Base-by-base conservation (phyloP, 2,797 vertebrate species). In the Vireo griseus region DNA sequence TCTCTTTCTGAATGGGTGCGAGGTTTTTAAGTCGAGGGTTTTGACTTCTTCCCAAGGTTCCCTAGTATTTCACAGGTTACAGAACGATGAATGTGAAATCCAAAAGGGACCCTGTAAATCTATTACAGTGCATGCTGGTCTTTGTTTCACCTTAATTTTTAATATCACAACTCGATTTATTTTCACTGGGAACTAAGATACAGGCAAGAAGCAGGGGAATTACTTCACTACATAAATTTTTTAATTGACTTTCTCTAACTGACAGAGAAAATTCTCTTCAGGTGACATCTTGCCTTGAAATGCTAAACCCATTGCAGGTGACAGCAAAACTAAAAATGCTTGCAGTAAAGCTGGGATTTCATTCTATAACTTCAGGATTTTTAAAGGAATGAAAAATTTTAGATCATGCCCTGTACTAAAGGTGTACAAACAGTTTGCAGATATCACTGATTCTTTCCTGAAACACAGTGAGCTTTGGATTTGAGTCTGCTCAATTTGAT, bases 21-120 rank as follows among this genome's bases (percentile, higher is more conserved):
- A 72, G 22, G 35, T 86, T 92, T 92, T 72, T 31, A 86, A 94
- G 44, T 75, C 52, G 73, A 76, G 52, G 40, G 31, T 37, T 88
- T 90, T 82, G 73, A 84, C 69, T 91, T 91, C 87, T 92, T 93
- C 54, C 78, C 78, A 62, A 48, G 18, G 29, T 47, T 94, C 44
- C 51, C n/a, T 81, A 8, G 26, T 91, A 65, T 84, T 95, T 92
- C 18, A 45, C 29, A 37, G 44, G 17, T 52, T 86, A 40, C 25
- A 80, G 54, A 69, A 71, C 67, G 88, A 50, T 63, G 79, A 72
- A 48, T 26, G 7, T 78, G 62, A 90, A 92, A 90, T 80, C 51
- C 87, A 35, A 28, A 90, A 77, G 79, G 44, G 51, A 75, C 40
- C n/a, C 26, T 77, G 24, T 85, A 78, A 86, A 63, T 86, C 62